phyloP scores from a whole-genome alignment of 1,140 invertebrate species.

The Drosophila subpulchrella region DNA sequence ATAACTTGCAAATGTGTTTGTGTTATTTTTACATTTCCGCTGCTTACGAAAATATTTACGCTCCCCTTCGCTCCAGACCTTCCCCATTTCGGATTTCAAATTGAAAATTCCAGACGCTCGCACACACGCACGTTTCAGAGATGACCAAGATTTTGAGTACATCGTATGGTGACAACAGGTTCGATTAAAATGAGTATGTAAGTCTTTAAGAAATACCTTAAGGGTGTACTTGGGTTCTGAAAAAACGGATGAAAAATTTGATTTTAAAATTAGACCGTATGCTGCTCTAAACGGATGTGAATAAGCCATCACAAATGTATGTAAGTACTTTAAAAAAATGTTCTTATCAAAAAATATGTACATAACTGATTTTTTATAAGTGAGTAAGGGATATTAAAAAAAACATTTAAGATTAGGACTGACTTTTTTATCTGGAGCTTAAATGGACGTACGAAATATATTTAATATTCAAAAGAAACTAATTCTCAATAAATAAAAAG shows the following conservation, averaged over 20 bases:
- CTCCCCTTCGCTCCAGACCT: slow-evolving; percentile 25
- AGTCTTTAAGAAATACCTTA: not conserved
- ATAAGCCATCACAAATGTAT: too few relatives aligned
- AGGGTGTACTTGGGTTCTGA: not conserved
- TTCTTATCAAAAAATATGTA: too few relatives aligned
- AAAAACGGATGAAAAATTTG: not conserved
- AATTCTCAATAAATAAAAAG: too few relatives aligned
- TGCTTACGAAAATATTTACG: slow-evolving; percentile 78
- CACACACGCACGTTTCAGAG: slow-evolving; percentile 32
- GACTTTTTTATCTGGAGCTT: too few relatives aligned
- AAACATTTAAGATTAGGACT: too few relatives aligned
- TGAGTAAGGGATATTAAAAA: too few relatives aligned
- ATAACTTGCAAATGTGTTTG: slow-evolving; percentile 67
- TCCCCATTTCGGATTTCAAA: slow-evolving; percentile 46
- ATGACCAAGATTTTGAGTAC: slow-evolving; percentile 37
- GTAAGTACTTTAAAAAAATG: too few relatives aligned
- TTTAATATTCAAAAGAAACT: too few relatives aligned
- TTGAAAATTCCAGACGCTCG: slow-evolving; percentile 65
- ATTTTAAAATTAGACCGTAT: slow-evolving; percentile 2
- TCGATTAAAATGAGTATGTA: slow-evolving; percentile 7
- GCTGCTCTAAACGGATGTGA: not conserved
- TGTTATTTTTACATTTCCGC: slow-evolving; percentile 82
- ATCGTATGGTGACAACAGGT: slow-evolving; percentile 19
- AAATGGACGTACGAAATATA: too few relatives aligned
- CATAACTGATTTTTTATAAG: too few relatives aligned